Percentiles rank a stretch among this genome's conserved stretches.
phyloP scores from a whole-genome alignment of 2,113 vertebrate species.

The Heterochromis multidens region DNA sequence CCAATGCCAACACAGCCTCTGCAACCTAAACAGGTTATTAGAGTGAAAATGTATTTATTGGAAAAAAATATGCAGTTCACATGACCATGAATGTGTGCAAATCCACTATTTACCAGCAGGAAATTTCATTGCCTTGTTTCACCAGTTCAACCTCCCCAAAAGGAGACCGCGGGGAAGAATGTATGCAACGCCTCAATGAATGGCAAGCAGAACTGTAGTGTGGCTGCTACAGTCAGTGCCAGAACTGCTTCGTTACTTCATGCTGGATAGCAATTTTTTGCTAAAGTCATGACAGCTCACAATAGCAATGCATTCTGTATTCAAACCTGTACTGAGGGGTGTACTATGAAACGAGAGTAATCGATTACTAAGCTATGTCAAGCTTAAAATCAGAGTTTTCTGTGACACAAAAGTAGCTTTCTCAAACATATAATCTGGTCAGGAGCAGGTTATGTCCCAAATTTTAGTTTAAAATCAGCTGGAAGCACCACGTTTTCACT shows the following conservation, averaged over 20 bases:
- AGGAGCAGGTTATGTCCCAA: background rate
- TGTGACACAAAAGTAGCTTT: background rate
- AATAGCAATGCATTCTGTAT: background rate
- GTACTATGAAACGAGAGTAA: background rate
- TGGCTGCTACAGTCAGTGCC: background rate
- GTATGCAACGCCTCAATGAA: background rate
- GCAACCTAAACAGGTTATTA: background rate
- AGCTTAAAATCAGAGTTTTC: background rate
- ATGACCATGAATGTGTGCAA: background rate
- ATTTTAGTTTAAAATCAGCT: background rate
- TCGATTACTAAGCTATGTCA: background rate
- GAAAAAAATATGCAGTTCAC: background rate
- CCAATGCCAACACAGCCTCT: no score
- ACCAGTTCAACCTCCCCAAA: background rate
- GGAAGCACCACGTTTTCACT: background rate
- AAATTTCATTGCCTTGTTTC: background rate
- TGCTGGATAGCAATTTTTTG: background rate
- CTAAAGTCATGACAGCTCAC: background rate
- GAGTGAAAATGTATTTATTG: background rate
- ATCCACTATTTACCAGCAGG: background rate
- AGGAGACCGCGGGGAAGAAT: background rate
- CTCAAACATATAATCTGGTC: background rate
- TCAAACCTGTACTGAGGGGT: background rate
- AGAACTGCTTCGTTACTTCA: background rate
- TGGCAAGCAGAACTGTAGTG: background rate